Evolutionary conservation across 2,888 invertebrate species (phyloP).

Genomic region (Tolmerus cingulatus): DNA sequence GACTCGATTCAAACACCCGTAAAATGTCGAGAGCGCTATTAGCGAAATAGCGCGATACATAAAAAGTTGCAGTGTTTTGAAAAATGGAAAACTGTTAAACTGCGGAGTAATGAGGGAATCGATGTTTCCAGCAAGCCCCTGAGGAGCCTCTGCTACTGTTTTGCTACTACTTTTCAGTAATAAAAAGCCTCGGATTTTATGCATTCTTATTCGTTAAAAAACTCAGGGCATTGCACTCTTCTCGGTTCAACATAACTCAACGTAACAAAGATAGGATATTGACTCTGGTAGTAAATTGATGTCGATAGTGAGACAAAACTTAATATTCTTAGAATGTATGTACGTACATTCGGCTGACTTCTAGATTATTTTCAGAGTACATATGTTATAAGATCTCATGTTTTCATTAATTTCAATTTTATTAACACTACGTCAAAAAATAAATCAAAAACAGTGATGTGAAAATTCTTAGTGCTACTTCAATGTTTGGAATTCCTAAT

Average conservation of each 20-base stretch:
- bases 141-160: not conserved
- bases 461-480: too few relatives aligned
- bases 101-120: constrained; percentile 25
- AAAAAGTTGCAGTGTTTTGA: constrained; percentile 16
- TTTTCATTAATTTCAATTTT: too few relatives aligned
- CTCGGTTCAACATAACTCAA: not conserved
- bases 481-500: too few relatives aligned
- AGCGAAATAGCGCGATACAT: not conserved
- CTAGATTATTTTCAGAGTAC: too few relatives aligned
- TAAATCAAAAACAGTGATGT: too few relatives aligned
- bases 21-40: constrained; percentile 24
- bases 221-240: not conserved
- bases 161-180: not conserved
- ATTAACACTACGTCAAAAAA: too few relatives aligned
- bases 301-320: not conserved
- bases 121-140: not conserved
- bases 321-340: not conserved
- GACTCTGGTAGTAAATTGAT: not conserved
- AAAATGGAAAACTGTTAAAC: not conserved
- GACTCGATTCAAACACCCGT: constrained; percentile 27
- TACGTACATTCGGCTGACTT: too few relatives aligned
- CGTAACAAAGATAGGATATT: not conserved
- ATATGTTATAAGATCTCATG: too few relatives aligned
- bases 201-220: not conserved
- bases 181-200: not conserved